phyloP scores from a whole-genome alignment of 2,888 invertebrate species.

The Melanchra persicariae region DNA sequence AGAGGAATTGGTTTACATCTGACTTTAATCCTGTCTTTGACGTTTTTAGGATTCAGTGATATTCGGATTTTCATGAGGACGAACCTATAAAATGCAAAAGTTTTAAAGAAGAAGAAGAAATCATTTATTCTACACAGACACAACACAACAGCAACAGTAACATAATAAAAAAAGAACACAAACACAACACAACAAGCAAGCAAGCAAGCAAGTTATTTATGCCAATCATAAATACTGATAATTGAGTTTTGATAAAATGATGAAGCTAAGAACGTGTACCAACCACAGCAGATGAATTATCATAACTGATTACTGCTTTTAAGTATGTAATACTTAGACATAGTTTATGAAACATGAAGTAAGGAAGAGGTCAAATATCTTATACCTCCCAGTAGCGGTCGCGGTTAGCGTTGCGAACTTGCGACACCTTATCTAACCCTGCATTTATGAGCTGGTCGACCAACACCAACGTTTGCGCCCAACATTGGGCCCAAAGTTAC shows the following conservation, averaged over 20 bases:
- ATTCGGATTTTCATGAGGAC: background rate
- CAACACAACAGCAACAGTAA: too few species aligned
- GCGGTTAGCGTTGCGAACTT: slow-evolving; percentile 23
- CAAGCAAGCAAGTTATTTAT: too few species aligned
- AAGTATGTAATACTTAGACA: slow-evolving; percentile 1
- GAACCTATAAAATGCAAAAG: background rate
- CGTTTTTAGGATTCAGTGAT: slow-evolving; percentile 12
- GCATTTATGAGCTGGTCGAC: background rate
- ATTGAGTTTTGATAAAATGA: background rate
- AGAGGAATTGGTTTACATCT: slow-evolving; percentile 44
- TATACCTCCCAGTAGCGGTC: slow-evolving; percentile 12
- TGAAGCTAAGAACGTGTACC: background rate
- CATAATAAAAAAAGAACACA: too few species aligned
- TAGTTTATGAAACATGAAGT: slow-evolving; percentile 32
- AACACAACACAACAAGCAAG: too few species aligned
- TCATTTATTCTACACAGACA: too few species aligned
- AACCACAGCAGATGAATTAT: background rate
- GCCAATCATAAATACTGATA: background rate
- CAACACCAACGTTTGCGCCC: slow-evolving; percentile 5
- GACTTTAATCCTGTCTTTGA: slow-evolving; percentile 37
- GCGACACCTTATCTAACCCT: slow-evolving; percentile 21
- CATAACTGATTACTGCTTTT: slow-evolving; percentile 5
- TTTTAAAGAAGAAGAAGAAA: too few species aligned
- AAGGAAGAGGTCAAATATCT: slow-evolving; percentile 54
- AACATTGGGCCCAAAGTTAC: background rate